Evolutionary conservation across 2,113 vertebrate species (phyloP), one percentile per base, ranked within the genome.

Genomic region (Vulpes lagopus): DNA sequence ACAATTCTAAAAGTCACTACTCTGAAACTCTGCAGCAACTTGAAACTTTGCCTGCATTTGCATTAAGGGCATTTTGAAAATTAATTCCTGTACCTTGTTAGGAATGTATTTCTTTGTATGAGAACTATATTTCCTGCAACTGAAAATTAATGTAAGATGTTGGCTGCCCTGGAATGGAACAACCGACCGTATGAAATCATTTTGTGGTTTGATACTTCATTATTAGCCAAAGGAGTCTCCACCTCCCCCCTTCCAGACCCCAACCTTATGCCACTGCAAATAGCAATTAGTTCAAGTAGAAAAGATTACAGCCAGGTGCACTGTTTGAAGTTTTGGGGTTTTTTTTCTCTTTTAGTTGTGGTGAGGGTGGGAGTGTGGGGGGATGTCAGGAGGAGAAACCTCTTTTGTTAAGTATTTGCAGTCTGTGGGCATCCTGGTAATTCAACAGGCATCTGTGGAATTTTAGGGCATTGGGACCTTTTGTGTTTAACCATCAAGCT

Each of bases 281-380:
- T 25, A 97, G 95, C 96, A 98, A 98, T 99, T 98, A 98, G 97
- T 98, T 98, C 97, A 97, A 98, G 96, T 62, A 98, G 98, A 97
- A 98, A 97, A 98, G 98, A 98, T 98, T 96, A 96, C 0, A 59
- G 93, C 97, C 98, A 99, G 98, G 98, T 99, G 98, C 97, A 97
- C 89, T 78, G 97, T 98, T 98, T 97, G 98, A 98, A 98, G 97
- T 95, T 91, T 89, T 93, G 95, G 78, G 8, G 3, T 59, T 96
- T 82, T 30, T 23, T 85, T 43, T 84, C 35, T 78, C 65, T 73
- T 89, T 94, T 59, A 92, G 64, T 81, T 89, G 90, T 76, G 73
- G 57, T 57, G 43, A 90, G 96, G 67, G 60, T n/a, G 60, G 84
- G 53, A 92, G 64, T 16, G 67, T 64, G 88, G 80, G 74, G 49